Base-by-base conservation (phyloP, 2,888 invertebrate species). In the Catocala nupta region DNA sequence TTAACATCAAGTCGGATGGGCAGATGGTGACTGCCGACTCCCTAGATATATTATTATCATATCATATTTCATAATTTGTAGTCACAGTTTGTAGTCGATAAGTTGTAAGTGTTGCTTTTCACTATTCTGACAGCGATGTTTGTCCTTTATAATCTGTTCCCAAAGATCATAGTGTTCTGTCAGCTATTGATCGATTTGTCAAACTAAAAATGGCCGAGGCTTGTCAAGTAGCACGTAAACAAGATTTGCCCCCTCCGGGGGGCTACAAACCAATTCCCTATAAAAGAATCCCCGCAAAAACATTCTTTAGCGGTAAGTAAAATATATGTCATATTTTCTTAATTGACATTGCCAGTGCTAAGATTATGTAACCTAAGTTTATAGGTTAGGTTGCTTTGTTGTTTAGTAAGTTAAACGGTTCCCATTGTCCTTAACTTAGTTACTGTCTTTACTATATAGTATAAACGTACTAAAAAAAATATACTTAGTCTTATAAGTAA, bases 221-320 rank as follows among this genome's bases (percentile, higher is more conserved):
- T 78, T 84, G 79, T 78, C 83, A 83, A 75, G 55, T 90, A 65
- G 81, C 71, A 59, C 84, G 84, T 81, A 91, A 88, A 83, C 99
- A 99, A 92, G 99, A 99, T 93, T 95, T 99, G 95, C 99, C 99
- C 83, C 99, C 99, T 68, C 91, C 95, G 59, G 99, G 99, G 84
- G 99, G 99, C 75, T 99, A 98, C 88, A 95, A 95, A 72, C 95
- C 97, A 16, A 97, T 99, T 71, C 95, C 95, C 52, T 97, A 91
- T 83, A 95, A 95, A 75, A 95, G 98, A 80, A 89, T 97, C 51
- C 97, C 97, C 42, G 96, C 97, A n/a, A 97, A 95, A 89, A 89
- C 93, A 66, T 96, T 95, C 81, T 96, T 97, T 71, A 95, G 95
- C 75, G 96, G 97, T 97, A 92, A 87, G 90, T 80, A 56, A 52